Conservation (phyloP, 2,797 vertebrate genomes). For the Sylvia borin region DNA sequence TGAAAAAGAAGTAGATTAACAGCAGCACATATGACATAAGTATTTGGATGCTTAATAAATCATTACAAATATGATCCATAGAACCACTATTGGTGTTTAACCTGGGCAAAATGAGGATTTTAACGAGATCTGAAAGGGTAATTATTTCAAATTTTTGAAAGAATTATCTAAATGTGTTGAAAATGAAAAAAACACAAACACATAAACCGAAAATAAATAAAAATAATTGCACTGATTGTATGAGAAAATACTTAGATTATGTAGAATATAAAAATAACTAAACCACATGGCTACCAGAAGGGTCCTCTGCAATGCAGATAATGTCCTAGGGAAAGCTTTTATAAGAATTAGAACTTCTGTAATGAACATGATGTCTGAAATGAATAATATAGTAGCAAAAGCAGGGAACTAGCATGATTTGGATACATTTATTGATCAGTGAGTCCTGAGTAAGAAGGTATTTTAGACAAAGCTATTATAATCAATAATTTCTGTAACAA, state of each 20-base stretch:
- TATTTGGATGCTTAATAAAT: slow-evolving; percentile 11
- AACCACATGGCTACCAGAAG: neutral
- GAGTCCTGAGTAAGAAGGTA: neutral
- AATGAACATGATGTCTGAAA: neutral
- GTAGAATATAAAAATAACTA: neutral
- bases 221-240: neutral
- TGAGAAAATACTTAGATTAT: neutral
- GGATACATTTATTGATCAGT: neutral
- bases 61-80: slow-evolving; percentile 12
- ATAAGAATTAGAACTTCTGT: neutral
- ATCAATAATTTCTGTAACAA: neutral
- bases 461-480: neutral
- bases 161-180: neutral
- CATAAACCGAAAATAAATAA: neutral
- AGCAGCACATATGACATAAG: neutral
- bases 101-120: neutral
- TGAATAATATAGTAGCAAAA: neutral
- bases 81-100: slow-evolving; percentile 33
- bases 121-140: slow-evolving; percentile 43
- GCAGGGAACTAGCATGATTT: neutral
- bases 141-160: slow-evolving; percentile 33
- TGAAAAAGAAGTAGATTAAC: neutral
- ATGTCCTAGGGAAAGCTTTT: neutral
- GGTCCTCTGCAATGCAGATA: neutral
- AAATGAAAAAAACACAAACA: neutral